Conservation (phyloP, 2,113 vertebrate genomes). For the Melanotaenia duboulayi region DNA sequence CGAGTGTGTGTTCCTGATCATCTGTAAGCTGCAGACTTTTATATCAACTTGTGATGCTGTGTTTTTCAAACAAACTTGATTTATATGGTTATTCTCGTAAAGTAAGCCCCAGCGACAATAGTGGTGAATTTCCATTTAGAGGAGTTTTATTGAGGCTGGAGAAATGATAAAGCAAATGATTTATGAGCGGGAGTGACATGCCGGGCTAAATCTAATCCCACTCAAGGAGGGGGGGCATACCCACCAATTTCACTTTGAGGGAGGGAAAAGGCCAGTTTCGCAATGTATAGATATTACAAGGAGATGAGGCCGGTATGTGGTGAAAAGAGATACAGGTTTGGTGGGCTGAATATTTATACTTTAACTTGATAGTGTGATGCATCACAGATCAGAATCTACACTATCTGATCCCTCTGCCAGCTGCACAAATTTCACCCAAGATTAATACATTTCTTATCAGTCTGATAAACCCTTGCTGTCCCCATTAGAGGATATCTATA, state of each 20-base stretch:
- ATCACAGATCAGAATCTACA: slow-evolving; percentile 29
- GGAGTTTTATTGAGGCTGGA: slow-evolving; percentile 64
- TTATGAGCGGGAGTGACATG: slow-evolving; percentile 60
- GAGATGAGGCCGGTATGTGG: slow-evolving; percentile 39
- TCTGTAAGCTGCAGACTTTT: slow-evolving; percentile 27
- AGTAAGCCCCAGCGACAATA: slow-evolving; percentile 53
- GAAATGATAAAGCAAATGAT: slow-evolving; percentile 72
- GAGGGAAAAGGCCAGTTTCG: slow-evolving; percentile 46
- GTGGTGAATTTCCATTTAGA: slow-evolving; percentile 77
- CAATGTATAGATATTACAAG: slow-evolving; percentile 46
- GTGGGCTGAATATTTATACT: slow-evolving; percentile 44
- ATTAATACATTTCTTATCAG: neutral
- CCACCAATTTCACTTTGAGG: slow-evolving; percentile 22
- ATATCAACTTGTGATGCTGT: neutral
- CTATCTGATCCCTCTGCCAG: slow-evolving; percentile 3
- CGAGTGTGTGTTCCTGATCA: slow-evolving; percentile 26
- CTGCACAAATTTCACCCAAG: neutral
- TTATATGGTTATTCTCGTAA: slow-evolving; percentile 63
- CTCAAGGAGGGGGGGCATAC: neutral
- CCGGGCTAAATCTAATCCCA: slow-evolving; percentile 58
- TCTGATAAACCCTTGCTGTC: slow-evolving; percentile 7
- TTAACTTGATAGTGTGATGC: slow-evolving; percentile 25
- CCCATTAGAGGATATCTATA: slow-evolving; percentile 2
- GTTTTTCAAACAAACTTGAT: slow-evolving; percentile 64
- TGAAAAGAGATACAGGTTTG: slow-evolving; percentile 18